Evolutionary conservation across 2,113 vertebrate genomes (phyloP), one percentile per base, ranked within the genome.

Genomic region (Stercorarius parasiticus): DNA sequence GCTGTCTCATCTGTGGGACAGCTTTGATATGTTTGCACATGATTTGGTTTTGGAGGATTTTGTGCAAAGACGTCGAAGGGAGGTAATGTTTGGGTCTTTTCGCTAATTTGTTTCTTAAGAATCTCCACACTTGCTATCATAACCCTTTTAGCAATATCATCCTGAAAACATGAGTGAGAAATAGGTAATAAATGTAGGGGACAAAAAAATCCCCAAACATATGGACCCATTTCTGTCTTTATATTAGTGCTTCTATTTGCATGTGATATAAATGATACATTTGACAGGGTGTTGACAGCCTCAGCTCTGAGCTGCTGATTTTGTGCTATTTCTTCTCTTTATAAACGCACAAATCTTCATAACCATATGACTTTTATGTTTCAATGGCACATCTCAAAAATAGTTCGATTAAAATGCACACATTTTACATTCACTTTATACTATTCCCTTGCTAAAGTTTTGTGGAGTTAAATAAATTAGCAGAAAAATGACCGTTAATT

Each of bases 261-360:
- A 66, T 90, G 29, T 32, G 62, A 58, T 90, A 83, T 62, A 95
- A 78, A 64, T 78, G 58, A 92, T 94, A 70, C 13, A 30, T 95
- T 81, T 95, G 96, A 95, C 93, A 95, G 43, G 71, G 92, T 3
- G 95, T 73, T 95, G 92, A 95, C 92, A 97, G 92, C 64, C 50
- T 93, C n/a, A 77, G 45, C 69, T 92, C 58, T 77, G 49, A 82
- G 78, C 15, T 96, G 78, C 45, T 42, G 74, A 62, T 95, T 94
- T 93, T 82, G 73, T 74, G 67, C 56, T 92, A 42, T 83, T 92
- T 79, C 50, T 82, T 90, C 50, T 81, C 38, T 69, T 91, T 90
- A 70, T 53, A 77, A 88, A 95, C 34, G 20, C 59, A 55, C 47
- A 95, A 61, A 88, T 92, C 74, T 92, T 86, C 64, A 50, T 93